Evolutionary conservation across 2,888 invertebrate genomes (phyloP).

Genomic region (Caenorhabditis afra): DNA sequence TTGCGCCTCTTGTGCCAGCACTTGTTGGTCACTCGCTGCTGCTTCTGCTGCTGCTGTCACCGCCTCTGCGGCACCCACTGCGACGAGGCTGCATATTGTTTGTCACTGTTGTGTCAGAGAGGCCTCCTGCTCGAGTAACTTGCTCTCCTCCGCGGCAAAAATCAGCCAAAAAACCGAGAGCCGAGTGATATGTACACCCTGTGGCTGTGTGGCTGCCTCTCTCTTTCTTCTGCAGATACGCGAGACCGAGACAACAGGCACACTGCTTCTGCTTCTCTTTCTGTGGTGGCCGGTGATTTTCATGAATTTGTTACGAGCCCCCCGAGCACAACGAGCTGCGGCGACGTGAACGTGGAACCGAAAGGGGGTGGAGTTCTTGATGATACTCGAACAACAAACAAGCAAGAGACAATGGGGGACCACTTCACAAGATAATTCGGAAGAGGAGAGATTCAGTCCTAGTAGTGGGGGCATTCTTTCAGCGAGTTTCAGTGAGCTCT

Average conservation of each 20-base stretch:
- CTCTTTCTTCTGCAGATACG: constrained; percentile 1
- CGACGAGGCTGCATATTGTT: constrained; percentile 33
- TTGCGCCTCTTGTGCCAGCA: constrained; percentile 29
- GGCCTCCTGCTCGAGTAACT: constrained; percentile 30
- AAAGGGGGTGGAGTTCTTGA: constrained; percentile 9
- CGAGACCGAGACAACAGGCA: neutral
- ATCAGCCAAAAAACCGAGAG: constrained; percentile 8
- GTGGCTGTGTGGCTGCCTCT: too few relatives aligned
- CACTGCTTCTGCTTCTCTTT: neutral
- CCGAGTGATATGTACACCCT: constrained; percentile 12
- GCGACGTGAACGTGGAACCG: neutral
- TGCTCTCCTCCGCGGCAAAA: constrained; percentile 33
- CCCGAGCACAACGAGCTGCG: neutral
- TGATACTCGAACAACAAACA: constrained; percentile 46
- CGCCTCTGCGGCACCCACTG: constrained; percentile 14
- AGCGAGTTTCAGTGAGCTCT: too few relatives aligned
- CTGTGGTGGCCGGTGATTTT: constrained; percentile 40
- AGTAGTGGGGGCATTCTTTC: too few relatives aligned
- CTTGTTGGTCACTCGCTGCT: constrained; percentile 41
- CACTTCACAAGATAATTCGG: constrained; percentile 14
- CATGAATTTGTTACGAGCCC: constrained; percentile 59
- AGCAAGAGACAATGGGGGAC: constrained; percentile 4
- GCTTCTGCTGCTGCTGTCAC: neutral
- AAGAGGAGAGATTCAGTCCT: too few relatives aligned
- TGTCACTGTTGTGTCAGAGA: constrained; percentile 40